Evolutionary conservation across 2,113 vertebrate genomes (phyloP).

Genomic region (Daboia siamensis): DNA sequence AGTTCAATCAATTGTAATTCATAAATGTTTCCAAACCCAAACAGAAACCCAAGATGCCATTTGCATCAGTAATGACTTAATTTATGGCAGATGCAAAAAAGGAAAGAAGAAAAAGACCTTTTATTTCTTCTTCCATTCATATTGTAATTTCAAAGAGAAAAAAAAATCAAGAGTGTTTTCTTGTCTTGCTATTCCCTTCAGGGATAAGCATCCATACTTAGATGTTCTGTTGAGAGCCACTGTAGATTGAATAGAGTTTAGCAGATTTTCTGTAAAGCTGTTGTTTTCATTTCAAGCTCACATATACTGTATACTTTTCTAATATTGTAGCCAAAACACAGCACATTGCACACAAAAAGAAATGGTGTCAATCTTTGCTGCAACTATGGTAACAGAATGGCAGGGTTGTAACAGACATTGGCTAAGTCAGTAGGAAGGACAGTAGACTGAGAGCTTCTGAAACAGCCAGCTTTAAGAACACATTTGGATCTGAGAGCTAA

Average conservation of each 20-base stretch:
- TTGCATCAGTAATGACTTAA: conserved; percentile 33
- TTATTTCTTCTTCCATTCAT: conserved; percentile 14
- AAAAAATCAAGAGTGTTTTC: background rate
- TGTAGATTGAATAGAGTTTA: background rate
- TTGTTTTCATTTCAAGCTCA: background rate
- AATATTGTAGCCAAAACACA: background rate
- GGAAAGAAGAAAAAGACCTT: background rate
- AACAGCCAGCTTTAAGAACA: background rate
- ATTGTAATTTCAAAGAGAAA: conserved; percentile 17
- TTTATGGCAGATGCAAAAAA: conserved; percentile 35
- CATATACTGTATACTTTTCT: background rate
- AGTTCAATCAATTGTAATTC: conserved; percentile 27
- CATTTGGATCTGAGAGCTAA: background rate
- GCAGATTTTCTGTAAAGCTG: background rate
- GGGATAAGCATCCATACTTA: background rate
- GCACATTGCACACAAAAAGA: background rate
- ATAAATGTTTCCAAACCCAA: conserved; percentile 35
- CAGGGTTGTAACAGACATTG: background rate
- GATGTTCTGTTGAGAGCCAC: background rate
- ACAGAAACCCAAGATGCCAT: conserved; percentile 23
- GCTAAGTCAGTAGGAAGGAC: background rate
- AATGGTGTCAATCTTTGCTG: background rate
- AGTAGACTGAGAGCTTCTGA: background rate
- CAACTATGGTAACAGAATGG: background rate
- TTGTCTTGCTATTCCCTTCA: conserved; percentile 1